phyloP scores from a whole-genome alignment of 2,888 invertebrate species.

The Microctonus aethiopoides region DNA sequence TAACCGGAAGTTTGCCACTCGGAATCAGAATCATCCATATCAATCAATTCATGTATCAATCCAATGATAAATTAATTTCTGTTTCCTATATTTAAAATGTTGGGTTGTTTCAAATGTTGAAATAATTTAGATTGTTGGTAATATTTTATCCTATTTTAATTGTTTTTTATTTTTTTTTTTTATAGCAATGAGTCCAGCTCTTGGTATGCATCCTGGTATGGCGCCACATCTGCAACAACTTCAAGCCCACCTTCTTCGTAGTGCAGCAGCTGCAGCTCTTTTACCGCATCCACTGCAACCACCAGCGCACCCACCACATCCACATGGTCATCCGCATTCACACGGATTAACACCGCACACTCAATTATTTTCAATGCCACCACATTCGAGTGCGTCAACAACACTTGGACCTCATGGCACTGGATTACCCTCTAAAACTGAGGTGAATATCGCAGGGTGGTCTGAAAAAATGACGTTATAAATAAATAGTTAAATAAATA shows the following conservation, averaged over 20 bases:
- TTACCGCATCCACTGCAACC: conserved; percentile 69
- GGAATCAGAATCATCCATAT: conserved; percentile 3
- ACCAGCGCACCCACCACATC: conserved; percentile 58
- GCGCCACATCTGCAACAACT: conserved; percentile 78
- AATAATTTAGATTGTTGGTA: background rate
- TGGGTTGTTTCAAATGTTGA: background rate
- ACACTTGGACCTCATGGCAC: conserved; percentile 56
- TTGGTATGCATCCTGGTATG: conserved; percentile 75
- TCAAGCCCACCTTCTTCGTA: conserved; percentile 83
- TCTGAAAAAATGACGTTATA: background rate
- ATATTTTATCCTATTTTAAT: background rate
- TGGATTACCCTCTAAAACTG: conserved; percentile 58
- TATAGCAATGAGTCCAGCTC: conserved; percentile 87
- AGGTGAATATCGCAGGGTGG: conserved; percentile 48
- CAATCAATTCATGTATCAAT: background rate
- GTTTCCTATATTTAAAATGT: background rate
- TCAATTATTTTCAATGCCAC: conserved; percentile 61
- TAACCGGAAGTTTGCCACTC: conserved; percentile 11
- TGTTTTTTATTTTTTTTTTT: conserved; percentile 17
- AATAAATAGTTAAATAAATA: background rate
- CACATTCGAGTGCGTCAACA: conserved; percentile 58
- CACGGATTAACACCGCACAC: conserved; percentile 61
- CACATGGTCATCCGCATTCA: conserved; percentile 54
- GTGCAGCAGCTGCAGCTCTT: conserved; percentile 69
- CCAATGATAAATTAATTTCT: background rate